Evolutionary conservation across 2,888 invertebrate genomes (phyloP), one percentile per base, ranked within the genome.

Genomic region (Tribolium freemani): DNA sequence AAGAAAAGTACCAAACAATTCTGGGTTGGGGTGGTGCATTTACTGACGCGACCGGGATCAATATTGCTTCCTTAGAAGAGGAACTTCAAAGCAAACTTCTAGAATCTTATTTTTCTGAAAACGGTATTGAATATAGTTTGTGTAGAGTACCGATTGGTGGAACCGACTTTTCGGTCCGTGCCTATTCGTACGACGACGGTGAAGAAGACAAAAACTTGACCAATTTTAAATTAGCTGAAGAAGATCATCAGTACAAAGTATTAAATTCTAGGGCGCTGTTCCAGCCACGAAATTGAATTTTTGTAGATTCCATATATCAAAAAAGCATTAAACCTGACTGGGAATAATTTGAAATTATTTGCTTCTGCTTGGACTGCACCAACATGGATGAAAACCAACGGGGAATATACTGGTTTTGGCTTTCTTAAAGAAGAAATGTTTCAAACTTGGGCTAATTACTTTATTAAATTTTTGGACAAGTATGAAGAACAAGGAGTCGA

Each of bases 1-100:
- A 48, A 11, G 16, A 69, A 26, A 90, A 88, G 45, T 70, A 38
- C 79, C 96, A 97, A 85, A 87, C 82, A 16, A 93, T 97, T 16
- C 84, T 91, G 73, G 97, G 97, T 0, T 97, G 95, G 83, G 97
- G 97, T 0, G 96, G 95, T 0, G 94, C 96, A 0, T 94, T 96
- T 72, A 97, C 96, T 3, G 84, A 84, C 70, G 64, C 88, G 1
- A 87, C 90, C 2, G 92, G 93, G 0, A 91, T 95, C 10, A 94
- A 95, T 83, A 91, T 95, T 80, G 86, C 87, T 5, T 89, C 87
- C n/a, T 85, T 96, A 9, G 89, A 91, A 0, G 82, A 86, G 31
- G 82, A 78, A 0, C 81, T 89, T 1, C 90, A 90, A 82, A 82
- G 89, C 1, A 82, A 87, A 46, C 81, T 93, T 3, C 79, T 93